These are phyloP conservation scores for Acleris emargana DNA, from an alignment of 2,888 invertebrate species.

Conservation along the genomic window DNA sequence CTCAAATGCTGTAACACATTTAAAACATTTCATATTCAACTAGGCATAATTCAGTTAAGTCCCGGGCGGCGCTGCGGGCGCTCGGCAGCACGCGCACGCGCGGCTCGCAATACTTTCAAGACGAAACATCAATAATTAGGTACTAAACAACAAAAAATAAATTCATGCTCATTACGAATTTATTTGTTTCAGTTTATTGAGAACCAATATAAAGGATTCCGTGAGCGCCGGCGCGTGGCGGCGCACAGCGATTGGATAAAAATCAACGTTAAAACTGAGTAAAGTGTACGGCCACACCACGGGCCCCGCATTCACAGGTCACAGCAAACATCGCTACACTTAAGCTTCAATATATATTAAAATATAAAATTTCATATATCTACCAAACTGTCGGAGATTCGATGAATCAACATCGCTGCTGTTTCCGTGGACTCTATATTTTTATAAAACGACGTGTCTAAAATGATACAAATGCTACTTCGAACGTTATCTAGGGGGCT, in stretches of 20 bases:
- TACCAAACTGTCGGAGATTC: conserved; percentile 78
- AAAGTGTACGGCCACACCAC: conserved; percentile 50
- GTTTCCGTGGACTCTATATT: conserved; percentile 56
- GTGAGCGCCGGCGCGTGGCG: conserved; percentile 30
- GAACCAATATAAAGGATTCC: conserved; percentile 15
- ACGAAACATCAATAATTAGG: conserved; percentile 55
- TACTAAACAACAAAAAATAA: conserved; percentile 71
- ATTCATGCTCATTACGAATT: conserved; percentile 50
- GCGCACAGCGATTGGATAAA: conserved; percentile 51
- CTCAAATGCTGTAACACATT: conserved; percentile 84
- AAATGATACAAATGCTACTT: conserved; percentile 77
- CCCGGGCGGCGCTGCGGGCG: conserved; percentile 48
- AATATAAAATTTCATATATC: conserved; percentile 81
- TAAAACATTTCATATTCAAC: conserved; percentile 83
- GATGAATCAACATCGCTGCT: conserved; percentile 62
- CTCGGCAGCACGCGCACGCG: conserved; percentile 28
- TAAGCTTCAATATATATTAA: conserved; percentile 77
- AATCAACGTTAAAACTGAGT: conserved; percentile 46
- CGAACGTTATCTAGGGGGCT: conserved; percentile 70
- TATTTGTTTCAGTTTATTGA: conserved; percentile 46
- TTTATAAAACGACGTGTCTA: conserved; percentile 75
- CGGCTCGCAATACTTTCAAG: conserved; percentile 20
- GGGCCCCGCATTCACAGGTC: conserved; percentile 57
- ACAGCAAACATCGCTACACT: conserved; percentile 67
- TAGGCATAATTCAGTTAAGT: conserved; percentile 75